Evolutionary conservation across 1,140 invertebrate genomes (phyloP).

Genomic region (Dryas iulia): DNA sequence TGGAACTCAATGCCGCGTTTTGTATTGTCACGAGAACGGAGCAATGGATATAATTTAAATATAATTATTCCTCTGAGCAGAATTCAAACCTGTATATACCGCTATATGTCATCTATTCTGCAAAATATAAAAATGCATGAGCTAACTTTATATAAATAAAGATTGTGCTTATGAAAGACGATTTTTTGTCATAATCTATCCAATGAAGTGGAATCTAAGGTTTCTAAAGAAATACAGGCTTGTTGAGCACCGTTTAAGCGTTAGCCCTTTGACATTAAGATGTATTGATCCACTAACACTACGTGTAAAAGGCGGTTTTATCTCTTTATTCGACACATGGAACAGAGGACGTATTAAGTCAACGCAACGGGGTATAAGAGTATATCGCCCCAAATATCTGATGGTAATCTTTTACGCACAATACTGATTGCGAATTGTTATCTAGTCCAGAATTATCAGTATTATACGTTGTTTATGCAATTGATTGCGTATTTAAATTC

Average conservation of each 20-base stretch:
- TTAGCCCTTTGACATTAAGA: background rate
- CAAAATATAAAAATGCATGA: too few species aligned
- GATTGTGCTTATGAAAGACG: background rate
- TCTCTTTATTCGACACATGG: conserved; percentile 6
- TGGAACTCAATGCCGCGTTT: too few species aligned
- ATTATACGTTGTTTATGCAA: background rate
- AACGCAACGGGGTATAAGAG: too few species aligned
- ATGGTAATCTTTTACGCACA: conserved; percentile 4
- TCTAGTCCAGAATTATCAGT: background rate
- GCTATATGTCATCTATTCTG: too few species aligned
- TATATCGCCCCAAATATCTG: conserved; percentile 3
- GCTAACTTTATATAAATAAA: too few species aligned
- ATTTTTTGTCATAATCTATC: background rate
- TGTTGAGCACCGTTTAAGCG: background rate
- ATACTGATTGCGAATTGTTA: conserved; percentile 9
- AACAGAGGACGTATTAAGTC: conserved; percentile 3
- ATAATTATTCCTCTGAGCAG: too few species aligned
- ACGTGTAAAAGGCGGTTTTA: background rate
- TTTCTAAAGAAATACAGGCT: background rate
- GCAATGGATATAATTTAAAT: too few species aligned
- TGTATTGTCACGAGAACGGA: too few species aligned
- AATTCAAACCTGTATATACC: too few species aligned
- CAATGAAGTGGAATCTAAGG: background rate
- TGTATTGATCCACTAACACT: background rate
- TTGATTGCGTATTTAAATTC: background rate